Base-by-base conservation (phyloP, 2,888 invertebrate genomes). In the Amiota communis region DNA sequence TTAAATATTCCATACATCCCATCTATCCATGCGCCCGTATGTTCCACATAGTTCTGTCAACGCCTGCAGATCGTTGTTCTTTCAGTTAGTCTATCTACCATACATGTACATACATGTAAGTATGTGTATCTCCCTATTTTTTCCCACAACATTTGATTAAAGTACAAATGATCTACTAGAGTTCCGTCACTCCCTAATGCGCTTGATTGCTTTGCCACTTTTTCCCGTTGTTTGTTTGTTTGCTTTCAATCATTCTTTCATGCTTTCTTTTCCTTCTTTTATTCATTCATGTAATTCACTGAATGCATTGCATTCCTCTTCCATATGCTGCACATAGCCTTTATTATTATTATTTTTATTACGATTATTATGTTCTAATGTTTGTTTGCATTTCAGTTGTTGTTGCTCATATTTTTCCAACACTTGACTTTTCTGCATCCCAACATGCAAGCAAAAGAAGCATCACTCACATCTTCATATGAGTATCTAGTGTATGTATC, bases 381-480 rank as follows among this genome's bases (percentile, higher is more conserved):
- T 3, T 15, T 20, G 57, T 56, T 59, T 47, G 57, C 75, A 57
- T 63, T 73, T 56, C 72, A 59, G 64, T 73, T 76, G 73, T 72
- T 77, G 75, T 76, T 77, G 72, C 71, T 74, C 74, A 74, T 76
- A 71, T 76, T 77, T 80, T 36, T 73, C 74, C 75, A 76, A 75
- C 80, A 81, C 81, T 82, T 82, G 83, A 80, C 82, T 83, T 79
- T 77, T 78, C 74, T 77, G 73, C 70, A 81, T 74, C 77, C 9
- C 9, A 36, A 69, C 47, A 57, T 75, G 73, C 72, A 79, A 68
- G 71, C 76, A 76, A 69, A 71, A 68, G 72, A 80, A 65, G 71
- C 76, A 76, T 64, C 72, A 68, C 65, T 56, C 51, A 65, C 70
- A 57, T 36, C 47, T 48, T 61, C 72, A 73, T 23, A 51, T 73